phyloP scores from a whole-genome alignment of 1,140 invertebrate species.

The Phortica variegata region DNA sequence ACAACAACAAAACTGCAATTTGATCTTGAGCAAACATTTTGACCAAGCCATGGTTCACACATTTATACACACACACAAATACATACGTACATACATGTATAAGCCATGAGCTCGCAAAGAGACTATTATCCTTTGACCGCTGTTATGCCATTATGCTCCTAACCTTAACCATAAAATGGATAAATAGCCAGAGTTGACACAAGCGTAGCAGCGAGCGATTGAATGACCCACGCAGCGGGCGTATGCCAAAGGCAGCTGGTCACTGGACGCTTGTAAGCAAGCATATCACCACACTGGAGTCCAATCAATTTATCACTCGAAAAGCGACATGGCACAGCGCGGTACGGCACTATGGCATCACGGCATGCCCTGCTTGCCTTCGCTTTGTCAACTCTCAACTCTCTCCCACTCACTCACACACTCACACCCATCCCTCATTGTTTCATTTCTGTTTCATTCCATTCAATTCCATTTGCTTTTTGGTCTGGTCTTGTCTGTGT shows the following conservation, averaged over 20 bases:
- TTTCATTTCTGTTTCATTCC: too few relatives aligned
- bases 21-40: slow-evolving; percentile 47
- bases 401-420: too few relatives aligned
- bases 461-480: too few relatives aligned
- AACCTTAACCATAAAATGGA: slow-evolving; percentile 52
- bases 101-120: slow-evolving; percentile 24
- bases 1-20: slow-evolving; percentile 28
- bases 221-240: not conserved
- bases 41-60: slow-evolving; percentile 21
- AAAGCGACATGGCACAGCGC: slow-evolving; percentile 24
- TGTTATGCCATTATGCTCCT: slow-evolving; percentile 17
- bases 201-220: not conserved
- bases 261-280: not conserved
- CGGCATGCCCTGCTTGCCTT: too few relatives aligned
- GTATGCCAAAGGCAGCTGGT: too few relatives aligned
- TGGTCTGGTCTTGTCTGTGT: too few relatives aligned
- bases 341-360: not conserved
- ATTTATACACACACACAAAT: not conserved
- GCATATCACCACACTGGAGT: not conserved
- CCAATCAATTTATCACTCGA: slow-evolving; percentile 54
- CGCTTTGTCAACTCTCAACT: too few relatives aligned
- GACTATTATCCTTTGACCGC: slow-evolving; percentile 53
- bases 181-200: slow-evolving; percentile 30
- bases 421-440: too few relatives aligned
- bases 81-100: not conserved